phyloP scores from a whole-genome alignment of 2,113 vertebrate genomes.

The Eurypyga helias region DNA sequence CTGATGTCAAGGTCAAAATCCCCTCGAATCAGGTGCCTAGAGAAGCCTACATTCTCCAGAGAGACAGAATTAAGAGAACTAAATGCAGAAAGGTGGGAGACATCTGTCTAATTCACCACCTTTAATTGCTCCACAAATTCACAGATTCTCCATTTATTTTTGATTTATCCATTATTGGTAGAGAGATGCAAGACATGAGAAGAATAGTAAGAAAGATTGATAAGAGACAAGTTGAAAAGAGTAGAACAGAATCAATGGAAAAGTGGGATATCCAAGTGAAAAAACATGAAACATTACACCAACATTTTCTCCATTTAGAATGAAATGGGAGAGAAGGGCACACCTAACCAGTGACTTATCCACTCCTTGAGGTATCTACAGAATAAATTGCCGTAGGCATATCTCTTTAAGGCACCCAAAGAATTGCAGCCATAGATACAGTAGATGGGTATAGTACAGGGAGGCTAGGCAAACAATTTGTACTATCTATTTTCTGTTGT shows the following conservation, averaged over 20 bases:
- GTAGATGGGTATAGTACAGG: neutral
- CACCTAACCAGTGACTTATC: neutral
- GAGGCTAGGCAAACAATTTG: neutral
- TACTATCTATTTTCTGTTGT: neutral
- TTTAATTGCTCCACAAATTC: neutral
- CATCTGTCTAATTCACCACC: neutral
- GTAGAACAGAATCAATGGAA: neutral
- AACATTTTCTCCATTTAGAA: neutral
- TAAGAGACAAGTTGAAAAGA: neutral
- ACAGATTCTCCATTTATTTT: neutral
- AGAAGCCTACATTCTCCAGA: neutral
- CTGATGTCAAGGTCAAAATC: neutral
- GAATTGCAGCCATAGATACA: neutral
- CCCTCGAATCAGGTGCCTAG: neutral
- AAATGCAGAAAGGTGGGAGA: neutral
- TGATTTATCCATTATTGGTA: neutral
- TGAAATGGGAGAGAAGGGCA: neutral
- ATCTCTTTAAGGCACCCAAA: neutral
- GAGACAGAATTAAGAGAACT: neutral
- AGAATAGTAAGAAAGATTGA: neutral
- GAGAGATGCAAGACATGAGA: neutral
- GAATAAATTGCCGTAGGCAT: neutral
- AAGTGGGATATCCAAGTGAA: neutral
- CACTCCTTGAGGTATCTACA: neutral
- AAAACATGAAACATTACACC: neutral